Base-by-base conservation (phyloP, 2,797 vertebrate species). In the Eulemur coronatus region DNA sequence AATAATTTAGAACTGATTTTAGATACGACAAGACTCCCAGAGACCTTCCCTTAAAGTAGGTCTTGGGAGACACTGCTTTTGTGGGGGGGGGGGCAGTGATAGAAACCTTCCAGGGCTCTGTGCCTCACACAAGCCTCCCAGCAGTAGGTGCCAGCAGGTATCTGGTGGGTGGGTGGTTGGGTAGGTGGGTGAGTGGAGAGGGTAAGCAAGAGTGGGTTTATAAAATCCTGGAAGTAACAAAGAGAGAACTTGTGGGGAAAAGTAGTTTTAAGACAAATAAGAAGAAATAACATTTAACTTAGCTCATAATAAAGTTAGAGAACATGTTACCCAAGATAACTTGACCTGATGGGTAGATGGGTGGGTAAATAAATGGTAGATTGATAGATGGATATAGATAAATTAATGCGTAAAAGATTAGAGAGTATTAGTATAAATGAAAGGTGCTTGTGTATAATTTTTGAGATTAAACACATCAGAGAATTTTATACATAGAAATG, bases 401-500 rank as follows among this genome's bases (percentile, higher is more conserved):
- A 33, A 52, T 86, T 57, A 57, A 33, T 57, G 7, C 2, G 30
- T 75, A 76, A 72, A 35, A 86, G n/a, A 84, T 79, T 55, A 73
- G 48, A 41, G 14, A 79, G 7, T 35, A 80, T 78, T 59, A 18
- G 4, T 90, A 17, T 61, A 89, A 79, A n/a, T 55, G n/a, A 80
- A 76, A 81, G 61, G 22, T 76, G 18, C 67, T 65, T 90, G 11
- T 88, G 24, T 57, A 46, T 84, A 59, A 33, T 90, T 96, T 94
- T 90, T 57, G 43, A 90, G 52, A 78, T 50, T 85, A 72, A 92
- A 91, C 13, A n/a, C 11, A 85, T 89, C 38, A 76, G 76, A 94
- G 55, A 84, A 87, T 50, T 92, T 63, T n/a, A 70, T 75, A 57
- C 30, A 43, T 94, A 52, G 20, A 70, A 95, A 69, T 82, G 48